Base-by-base conservation (phyloP, 2,797 vertebrate genomes). In the Spea hammondii region DNA sequence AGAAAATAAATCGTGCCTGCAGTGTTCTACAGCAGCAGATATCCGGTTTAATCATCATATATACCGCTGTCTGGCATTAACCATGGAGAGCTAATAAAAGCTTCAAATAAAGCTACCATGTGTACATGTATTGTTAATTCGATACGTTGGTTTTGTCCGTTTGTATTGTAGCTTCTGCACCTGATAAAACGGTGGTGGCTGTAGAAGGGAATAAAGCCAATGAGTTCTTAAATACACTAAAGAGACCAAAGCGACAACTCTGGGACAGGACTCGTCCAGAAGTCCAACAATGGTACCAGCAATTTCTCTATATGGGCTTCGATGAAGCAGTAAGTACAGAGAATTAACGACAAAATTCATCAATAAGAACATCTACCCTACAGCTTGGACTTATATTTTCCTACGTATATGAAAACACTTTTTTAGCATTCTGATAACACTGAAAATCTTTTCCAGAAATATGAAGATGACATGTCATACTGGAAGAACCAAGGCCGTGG, bases 211-310 rank as follows among this genome's bases (percentile, higher is more conserved):
- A 85, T 1, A 92, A 85, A 10, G 96, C 96, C 74, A 94, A 94
- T 71, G 91, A 95, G 80, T 98, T 98, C 86, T 88, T 98, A 68
- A 88, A 88, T 6, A 89, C 91, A 80, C 87, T 92, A 85, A 92
- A 89, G 82, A 91, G 95, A 55, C 89, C 88, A 84, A 92, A 91
- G 83, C 93, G 96, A 57, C 93, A 97, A 84, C 77, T 98, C 54
- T 97, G 95, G 96, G 96, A 98, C 79, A 92, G 94, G 5, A 94
- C 88, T 53, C 89, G 94, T 64, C 91, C 95, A 0, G 95, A 98
- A 0, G 95, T 97, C 0, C 95, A 97, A 88, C 96, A 98, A 85
- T 98, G 97, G 96, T 97, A 98, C 71, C 93, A 93, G 88, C 97
- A 98, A 86, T 96, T 98, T 78, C 95, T 95, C 80, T 92, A 93